Percentiles rank a stretch among this genome's conserved stretches.
phyloP scores from a whole-genome alignment of 2,113 vertebrate genomes.

The Plecotus auritus region DNA sequence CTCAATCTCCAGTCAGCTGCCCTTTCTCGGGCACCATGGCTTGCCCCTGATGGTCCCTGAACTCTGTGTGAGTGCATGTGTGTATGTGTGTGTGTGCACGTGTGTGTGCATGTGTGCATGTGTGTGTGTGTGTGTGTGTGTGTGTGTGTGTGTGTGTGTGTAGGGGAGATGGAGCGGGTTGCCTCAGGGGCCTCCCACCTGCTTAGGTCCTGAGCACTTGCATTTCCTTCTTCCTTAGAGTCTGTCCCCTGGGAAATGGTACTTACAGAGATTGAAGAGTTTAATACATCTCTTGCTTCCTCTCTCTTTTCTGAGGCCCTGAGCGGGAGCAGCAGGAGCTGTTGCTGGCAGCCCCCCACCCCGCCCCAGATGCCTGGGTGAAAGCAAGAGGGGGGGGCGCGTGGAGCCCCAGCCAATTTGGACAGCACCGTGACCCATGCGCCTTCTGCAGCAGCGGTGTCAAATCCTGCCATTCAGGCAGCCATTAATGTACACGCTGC shows the following conservation, averaged over 20 bases:
- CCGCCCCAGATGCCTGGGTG: not conserved
- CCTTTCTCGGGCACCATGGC: not conserved
- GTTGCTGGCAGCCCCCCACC: not conserved
- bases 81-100: fast-evolving
- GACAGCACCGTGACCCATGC: conserved; percentile 41
- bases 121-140: not conserved
- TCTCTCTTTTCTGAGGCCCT: conserved; percentile 12
- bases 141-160: not conserved
- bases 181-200: not conserved
- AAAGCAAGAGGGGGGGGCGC: not conserved
- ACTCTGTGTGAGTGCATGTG: not conserved
- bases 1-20: not conserved
- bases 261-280: conserved; percentile 63
- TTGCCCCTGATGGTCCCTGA: conserved; percentile 14
- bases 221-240: conserved; percentile 32
- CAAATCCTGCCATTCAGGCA: conserved; percentile 38
- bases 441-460: conserved; percentile 6
- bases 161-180: not conserved
- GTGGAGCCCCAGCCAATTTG: not conserved
- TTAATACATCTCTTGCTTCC: conserved; percentile 47
- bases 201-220: not conserved
- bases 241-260: conserved; percentile 43
- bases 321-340: conserved; percentile 16
- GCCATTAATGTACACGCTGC: conserved; percentile 38
- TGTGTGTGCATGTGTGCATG: fast-evolving